A percentile compares a stretch with the other conserved stretches of the same genome.
These are phyloP conservation scores for Drosophila bocqueti DNA, from an alignment of 1,140 invertebrate genomes.

Conservation along the genomic window DNA sequence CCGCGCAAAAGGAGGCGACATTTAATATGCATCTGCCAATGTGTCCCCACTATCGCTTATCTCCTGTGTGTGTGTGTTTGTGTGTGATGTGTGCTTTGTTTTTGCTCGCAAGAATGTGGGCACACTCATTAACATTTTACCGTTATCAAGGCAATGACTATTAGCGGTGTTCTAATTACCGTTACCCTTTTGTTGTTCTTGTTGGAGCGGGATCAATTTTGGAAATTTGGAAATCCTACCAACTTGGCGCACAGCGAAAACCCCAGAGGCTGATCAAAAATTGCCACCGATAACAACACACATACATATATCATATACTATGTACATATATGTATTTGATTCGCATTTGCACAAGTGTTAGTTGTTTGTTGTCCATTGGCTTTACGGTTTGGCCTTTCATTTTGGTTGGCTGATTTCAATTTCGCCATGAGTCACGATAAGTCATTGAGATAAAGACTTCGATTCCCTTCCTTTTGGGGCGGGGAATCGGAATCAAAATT, in stretches of 20 bases:
- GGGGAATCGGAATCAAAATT: slow-evolving; percentile 7
- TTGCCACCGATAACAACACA: slow-evolving; percentile 35
- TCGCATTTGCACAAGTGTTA: slow-evolving; percentile 13
- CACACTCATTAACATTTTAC: slow-evolving; percentile 36
- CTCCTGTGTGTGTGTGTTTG: background rate
- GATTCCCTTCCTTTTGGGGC: slow-evolving; percentile 15
- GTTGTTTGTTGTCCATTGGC: slow-evolving; percentile 45
- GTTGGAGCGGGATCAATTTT: slow-evolving; percentile 21
- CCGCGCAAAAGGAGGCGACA: background rate
- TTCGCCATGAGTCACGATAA: slow-evolving; percentile 60
- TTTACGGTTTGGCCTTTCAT: slow-evolving; percentile 50
- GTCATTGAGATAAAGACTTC: slow-evolving; percentile 54
- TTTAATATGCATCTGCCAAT: slow-evolving; percentile 18
- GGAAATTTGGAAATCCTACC: slow-evolving; percentile 45
- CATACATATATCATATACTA: too few species aligned
- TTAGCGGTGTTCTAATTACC: slow-evolving; percentile 18
- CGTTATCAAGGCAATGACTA: slow-evolving; percentile 38
- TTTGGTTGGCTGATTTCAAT: slow-evolving; percentile 74
- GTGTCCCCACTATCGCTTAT: slow-evolving; percentile 23
- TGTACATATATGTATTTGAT: slow-evolving; percentile 4
- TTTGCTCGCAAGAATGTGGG: slow-evolving; percentile 24
- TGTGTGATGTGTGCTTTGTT: background rate
- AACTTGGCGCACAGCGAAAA: slow-evolving; percentile 19
- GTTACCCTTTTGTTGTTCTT: background rate
- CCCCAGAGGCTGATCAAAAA: slow-evolving; percentile 27